Evolutionary conservation across 2,113 vertebrate genomes (phyloP).

Genomic region (Caretta caretta): DNA sequence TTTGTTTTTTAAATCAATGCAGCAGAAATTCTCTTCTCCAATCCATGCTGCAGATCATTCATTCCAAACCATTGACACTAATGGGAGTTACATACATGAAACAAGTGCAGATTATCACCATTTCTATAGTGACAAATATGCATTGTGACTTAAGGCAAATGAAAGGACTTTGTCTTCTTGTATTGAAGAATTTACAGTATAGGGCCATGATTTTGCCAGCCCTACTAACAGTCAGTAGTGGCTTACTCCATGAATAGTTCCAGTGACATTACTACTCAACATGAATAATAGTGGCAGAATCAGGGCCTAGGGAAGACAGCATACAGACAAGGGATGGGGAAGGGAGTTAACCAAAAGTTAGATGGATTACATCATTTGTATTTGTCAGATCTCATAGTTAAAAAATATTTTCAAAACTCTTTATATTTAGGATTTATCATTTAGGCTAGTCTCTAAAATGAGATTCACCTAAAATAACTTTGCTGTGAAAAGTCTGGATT

Average conservation of each 20-base stretch:
- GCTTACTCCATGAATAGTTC: neutral
- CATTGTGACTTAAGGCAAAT: neutral
- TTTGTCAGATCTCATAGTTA: neutral
- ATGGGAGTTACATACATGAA: neutral
- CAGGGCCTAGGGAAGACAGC: neutral
- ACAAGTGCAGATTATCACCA: neutral
- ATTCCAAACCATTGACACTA: neutral
- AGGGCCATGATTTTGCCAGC: neutral
- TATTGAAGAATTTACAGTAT: neutral
- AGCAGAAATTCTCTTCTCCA: neutral
- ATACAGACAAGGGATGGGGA: neutral
- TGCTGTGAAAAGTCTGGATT: constrained; percentile 31
- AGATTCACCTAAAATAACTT: constrained; percentile 42
- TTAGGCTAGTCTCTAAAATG: constrained; percentile 20
- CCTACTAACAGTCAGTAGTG: neutral
- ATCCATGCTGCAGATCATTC: neutral
- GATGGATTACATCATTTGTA: neutral
- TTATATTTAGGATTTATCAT: constrained; percentile 37
- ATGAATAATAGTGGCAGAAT: neutral
- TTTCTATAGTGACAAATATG: neutral
- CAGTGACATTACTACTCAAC: fast-evolving
- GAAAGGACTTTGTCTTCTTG: fast-evolving
- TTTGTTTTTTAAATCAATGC: neutral
- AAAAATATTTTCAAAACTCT: neutral
- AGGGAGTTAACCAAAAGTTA: neutral